phyloP scores from a whole-genome alignment of 2,888 invertebrate species.

The Sminthurides aquaticus region DNA sequence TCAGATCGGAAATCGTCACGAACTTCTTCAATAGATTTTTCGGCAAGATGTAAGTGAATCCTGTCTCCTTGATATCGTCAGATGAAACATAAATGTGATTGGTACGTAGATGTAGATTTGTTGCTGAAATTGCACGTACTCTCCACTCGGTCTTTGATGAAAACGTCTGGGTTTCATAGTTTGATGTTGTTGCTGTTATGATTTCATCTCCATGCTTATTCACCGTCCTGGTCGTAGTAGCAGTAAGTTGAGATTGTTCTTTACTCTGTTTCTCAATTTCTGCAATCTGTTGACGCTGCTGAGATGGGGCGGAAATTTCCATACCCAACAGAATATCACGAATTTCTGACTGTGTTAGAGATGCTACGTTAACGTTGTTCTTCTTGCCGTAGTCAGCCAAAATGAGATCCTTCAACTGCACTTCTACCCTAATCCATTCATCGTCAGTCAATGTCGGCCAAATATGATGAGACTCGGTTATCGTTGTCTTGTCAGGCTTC shows the following conservation, averaged over 20 bases:
- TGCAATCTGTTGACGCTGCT: conserved; percentile 97
- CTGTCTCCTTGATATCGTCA: conserved; percentile 98
- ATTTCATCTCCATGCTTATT: conserved; percentile 99
- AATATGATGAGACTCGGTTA: conserved; percentile 98
- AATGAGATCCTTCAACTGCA: conserved; percentile 95
- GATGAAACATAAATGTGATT: conserved; percentile 99
- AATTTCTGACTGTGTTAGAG: conserved; percentile 97
- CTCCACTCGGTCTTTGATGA: conserved; percentile 99
- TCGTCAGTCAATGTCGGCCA: conserved; percentile 97
- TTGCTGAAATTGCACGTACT: conserved; percentile 94
- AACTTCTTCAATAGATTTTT: conserved; percentile 99
- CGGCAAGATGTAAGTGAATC: conserved; percentile 73
- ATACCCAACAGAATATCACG: conserved; percentile 98
- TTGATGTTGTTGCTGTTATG: conserved; percentile 96
- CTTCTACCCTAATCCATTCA: conserved; percentile 99
- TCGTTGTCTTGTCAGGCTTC: conserved; percentile 97
- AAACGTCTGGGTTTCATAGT: conserved; percentile 97
- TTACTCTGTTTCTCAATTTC: conserved; percentile 99
- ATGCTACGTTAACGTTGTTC: conserved; percentile 98
- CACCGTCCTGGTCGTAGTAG: conserved; percentile 95
- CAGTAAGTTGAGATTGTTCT: conserved; percentile 95
- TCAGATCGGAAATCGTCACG: conserved; percentile 96
- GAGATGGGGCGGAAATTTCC: conserved; percentile 99
- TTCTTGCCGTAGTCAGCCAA: conserved; percentile 99
- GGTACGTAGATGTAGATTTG: conserved; percentile 90